Percentiles rank a stretch among this genome's conserved stretches.
phyloP scores from a whole-genome alignment of 2,888 invertebrate genomes.

The Thumatha senex region DNA sequence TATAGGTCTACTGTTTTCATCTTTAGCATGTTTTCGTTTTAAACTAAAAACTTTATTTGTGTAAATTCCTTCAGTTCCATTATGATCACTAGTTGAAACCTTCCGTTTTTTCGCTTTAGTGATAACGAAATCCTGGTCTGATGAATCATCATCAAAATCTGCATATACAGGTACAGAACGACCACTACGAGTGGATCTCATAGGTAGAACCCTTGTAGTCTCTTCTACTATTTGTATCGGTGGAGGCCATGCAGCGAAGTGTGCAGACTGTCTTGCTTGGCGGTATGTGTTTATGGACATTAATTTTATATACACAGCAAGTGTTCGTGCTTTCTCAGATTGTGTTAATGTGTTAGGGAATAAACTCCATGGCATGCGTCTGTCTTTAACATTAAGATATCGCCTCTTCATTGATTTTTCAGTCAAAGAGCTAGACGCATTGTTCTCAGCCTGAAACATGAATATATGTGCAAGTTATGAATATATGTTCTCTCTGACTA shows the following conservation, averaged over 20 bases:
- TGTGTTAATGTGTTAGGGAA: constrained; percentile 61
- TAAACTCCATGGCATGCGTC: constrained; percentile 76
- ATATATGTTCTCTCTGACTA: no score
- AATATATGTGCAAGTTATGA: background rate
- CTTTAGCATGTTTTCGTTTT: constrained; percentile 68
- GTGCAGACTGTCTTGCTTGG: constrained; percentile 65
- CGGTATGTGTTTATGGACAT: constrained; percentile 72
- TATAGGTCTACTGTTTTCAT: constrained; percentile 57
- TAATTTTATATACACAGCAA: constrained; percentile 72
- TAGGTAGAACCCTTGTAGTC: constrained; percentile 61
- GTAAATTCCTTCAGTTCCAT: constrained; percentile 51
- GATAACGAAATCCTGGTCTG: constrained; percentile 68
- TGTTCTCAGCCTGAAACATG: constrained; percentile 45
- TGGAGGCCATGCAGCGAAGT: constrained; percentile 69
- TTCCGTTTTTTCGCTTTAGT: constrained; percentile 71
- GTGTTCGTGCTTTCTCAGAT: constrained; percentile 67
- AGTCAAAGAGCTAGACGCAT: constrained; percentile 21
- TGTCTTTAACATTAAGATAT: constrained; percentile 68
- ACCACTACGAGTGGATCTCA: constrained; percentile 72
- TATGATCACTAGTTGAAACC: constrained; percentile 59
- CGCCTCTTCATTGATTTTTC: constrained; percentile 64
- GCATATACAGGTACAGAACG: constrained; percentile 70
- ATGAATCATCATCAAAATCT: constrained; percentile 74
- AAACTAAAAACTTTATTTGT: constrained; percentile 65
- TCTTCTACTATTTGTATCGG: constrained; percentile 73